Evolutionary conservation across 2,888 invertebrate genomes (phyloP), one percentile per base, ranked within the genome.

Genomic region (Vesta saturnalis): DNA sequence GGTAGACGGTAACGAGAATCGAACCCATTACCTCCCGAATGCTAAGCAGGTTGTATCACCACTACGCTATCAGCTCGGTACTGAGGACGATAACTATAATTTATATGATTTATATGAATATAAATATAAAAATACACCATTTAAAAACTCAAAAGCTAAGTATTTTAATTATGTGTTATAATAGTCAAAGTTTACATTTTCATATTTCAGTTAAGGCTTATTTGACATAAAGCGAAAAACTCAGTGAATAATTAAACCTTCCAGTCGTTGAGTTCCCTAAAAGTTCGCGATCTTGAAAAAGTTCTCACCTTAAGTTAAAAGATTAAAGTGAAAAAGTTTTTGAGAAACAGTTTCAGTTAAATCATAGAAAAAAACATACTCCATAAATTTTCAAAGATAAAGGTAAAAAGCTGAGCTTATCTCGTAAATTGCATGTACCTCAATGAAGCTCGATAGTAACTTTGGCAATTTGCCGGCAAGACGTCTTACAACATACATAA

Each of bases 221-320:
- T 47, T 16, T 47, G 47, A 14, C 15, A 1, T 47, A 52, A 43
- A 43, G 14, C 43, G 10, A 43, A 43, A 43, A 52, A 19, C 52
- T 52, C 19, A 52, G 19, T 52, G 52, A 52, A 52, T 52, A 52
- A 52, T 52, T 52, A 52, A 52, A 52, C 19, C 52, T 15, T 52
- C 52, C 52, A 12, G 52, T 52, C 52, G 52, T 52, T 52, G 21
- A 52, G 52, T n/a, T n/a, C n/a, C 52, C n/a, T 21, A 47, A 47
- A 47, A 16, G 47, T 47, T 47, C 47, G 18, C 52, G 52, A 52
- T 52, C 52, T 52, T 52, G 52, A 52, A 52, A 19, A 19, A 52
- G 52, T 52, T 52, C 52, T 19, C 52, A 52, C 52, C 52, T 52
- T 52, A 52, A 52, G 21, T 19, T 19, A 5, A 21, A 18, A 52